phyloP scores from a whole-genome alignment of 1,140 invertebrate species.

The Psix sp. region DNA sequence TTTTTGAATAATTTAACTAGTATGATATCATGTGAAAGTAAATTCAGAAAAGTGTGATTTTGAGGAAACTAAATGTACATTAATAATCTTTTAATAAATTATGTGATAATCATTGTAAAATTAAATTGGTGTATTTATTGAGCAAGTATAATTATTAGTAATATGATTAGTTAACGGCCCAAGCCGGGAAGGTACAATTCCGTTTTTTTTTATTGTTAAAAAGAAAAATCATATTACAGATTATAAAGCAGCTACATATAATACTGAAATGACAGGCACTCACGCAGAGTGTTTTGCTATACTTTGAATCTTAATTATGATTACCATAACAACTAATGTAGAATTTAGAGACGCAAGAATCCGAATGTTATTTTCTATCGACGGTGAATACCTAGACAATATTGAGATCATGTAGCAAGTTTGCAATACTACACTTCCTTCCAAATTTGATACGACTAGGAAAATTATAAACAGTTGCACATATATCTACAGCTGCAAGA shows the following conservation, averaged over 20 bases:
- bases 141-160: too few relatives aligned
- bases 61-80: too few relatives aligned
- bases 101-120: too few relatives aligned
- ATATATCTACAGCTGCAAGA: constrained; percentile 18
- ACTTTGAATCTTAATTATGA: constrained; percentile 20
- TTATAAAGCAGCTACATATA: constrained; percentile 24
- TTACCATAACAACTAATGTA: constrained; percentile 22
- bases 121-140: too few relatives aligned
- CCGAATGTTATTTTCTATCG: constrained; percentile 20
- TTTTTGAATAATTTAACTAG: too few relatives aligned
- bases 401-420: constrained; percentile 20
- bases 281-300: constrained; percentile 23
- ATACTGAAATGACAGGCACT: constrained; percentile 26
- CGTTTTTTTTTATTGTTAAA: too few relatives aligned
- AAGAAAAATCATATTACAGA: too few relatives aligned
- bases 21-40: too few relatives aligned
- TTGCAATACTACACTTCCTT: constrained; percentile 27
- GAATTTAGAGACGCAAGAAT: constrained; percentile 24
- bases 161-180: too few relatives aligned
- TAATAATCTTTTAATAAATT: too few relatives aligned
- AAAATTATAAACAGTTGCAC: constrained; percentile 23
- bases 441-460: constrained; percentile 23
- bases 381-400: constrained; percentile 26
- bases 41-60: too few relatives aligned
- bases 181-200: too few relatives aligned